Percentiles rank a stretch among this genome's conserved stretches.
Conservation (phyloP, 1,140 invertebrate species). For the Ridgeia piscesae region DNA sequence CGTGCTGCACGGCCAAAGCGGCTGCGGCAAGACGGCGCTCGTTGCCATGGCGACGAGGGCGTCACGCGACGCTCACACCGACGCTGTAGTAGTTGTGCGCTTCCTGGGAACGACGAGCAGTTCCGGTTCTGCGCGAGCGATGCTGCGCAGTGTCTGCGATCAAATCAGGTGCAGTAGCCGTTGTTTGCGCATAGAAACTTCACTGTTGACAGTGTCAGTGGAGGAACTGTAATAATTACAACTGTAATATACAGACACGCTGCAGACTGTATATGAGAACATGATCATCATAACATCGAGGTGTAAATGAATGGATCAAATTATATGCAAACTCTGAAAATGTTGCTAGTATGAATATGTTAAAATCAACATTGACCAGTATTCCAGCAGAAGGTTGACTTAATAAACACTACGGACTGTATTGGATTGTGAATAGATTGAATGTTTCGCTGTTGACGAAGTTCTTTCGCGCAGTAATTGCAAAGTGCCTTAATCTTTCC, state of each 20-base stretch:
- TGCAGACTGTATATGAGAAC: too few relatives aligned
- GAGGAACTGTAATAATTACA: not conserved
- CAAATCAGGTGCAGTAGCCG: constrained; percentile 61
- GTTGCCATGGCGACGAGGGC: constrained; percentile 68
- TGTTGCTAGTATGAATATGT: too few relatives aligned
- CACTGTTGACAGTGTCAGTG: not conserved
- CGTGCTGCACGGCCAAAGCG: constrained; percentile 71
- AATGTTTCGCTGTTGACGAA: not conserved
- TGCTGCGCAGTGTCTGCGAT: constrained; percentile 69
- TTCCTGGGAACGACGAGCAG: constrained; percentile 65
- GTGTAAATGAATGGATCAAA: too few relatives aligned
- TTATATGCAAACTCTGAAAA: too few relatives aligned
- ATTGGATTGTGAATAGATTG: too few relatives aligned
- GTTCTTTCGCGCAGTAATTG: not conserved
- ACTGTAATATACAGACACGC: not conserved
- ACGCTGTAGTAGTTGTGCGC: constrained; percentile 64
- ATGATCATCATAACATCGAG: too few relatives aligned
- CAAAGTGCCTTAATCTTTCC: not conserved
- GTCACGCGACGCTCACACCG: constrained; percentile 67
- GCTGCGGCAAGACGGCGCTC: constrained; percentile 76
- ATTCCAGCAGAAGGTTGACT: too few relatives aligned
- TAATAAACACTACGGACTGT: too few relatives aligned
- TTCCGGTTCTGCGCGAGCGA: constrained; percentile 67
- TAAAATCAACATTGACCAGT: too few relatives aligned
- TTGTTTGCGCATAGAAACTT: not conserved